Conservation (phyloP, 2,113 vertebrate genomes). For the Fulmarus glacialis region DNA sequence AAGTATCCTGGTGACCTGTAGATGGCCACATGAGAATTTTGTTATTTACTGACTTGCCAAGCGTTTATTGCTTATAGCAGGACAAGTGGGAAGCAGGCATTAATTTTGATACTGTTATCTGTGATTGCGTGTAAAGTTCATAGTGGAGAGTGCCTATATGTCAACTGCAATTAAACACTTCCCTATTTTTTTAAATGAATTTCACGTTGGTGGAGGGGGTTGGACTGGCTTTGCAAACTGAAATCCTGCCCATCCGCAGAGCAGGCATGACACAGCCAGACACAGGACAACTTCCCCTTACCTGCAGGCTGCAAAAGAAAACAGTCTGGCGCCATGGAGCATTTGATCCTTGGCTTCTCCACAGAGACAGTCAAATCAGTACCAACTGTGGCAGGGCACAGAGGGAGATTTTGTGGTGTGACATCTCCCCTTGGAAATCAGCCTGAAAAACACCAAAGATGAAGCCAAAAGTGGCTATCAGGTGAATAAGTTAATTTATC, state of each 20-base stretch:
- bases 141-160: conserved; percentile 9
- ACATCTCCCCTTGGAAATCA: background rate
- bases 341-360: conserved; percentile 47
- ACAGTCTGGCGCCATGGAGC: conserved; percentile 6
- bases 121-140: conserved; percentile 4
- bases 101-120: conserved; percentile 55
- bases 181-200: background rate
- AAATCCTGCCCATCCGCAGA: background rate
- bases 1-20: conserved; percentile 71
- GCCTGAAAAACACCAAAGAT: conserved; percentile 11
- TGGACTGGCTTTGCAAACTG: background rate
- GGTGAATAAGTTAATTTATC: conserved; percentile 38
- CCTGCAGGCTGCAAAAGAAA: conserved; percentile 54
- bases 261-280: background rate
- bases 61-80: conserved; percentile 57
- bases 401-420: background rate
- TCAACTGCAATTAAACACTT: conserved; percentile 52
- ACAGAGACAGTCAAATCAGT: conserved; percentile 18
- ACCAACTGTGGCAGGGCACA: conserved; percentile 6
- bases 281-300: conserved; percentile 44
- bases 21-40: conserved; percentile 72
- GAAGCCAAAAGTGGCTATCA: conserved; percentile 29
- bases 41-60: conserved; percentile 70
- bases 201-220: background rate
- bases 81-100: conserved; percentile 55